Conservation (phyloP, 2,113 vertebrate species). For the Dendropsophus ebraccatus region DNA sequence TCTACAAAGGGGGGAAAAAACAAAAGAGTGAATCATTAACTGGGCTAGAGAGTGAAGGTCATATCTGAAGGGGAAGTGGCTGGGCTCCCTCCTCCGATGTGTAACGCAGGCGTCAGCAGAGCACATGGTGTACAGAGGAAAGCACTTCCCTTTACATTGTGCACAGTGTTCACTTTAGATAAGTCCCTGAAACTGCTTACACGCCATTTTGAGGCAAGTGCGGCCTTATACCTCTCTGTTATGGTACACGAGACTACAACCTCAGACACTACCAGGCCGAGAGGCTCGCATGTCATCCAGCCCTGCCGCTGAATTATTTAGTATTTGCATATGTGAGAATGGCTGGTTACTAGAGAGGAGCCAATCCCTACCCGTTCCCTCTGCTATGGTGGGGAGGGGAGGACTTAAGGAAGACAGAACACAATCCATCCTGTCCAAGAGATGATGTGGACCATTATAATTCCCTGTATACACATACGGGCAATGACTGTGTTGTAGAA, state of each 20-base stretch:
- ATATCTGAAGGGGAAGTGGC: slow-evolving; percentile 61
- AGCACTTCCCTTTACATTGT: slow-evolving; percentile 45
- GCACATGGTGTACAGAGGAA: slow-evolving; percentile 12
- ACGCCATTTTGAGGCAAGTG: neutral
- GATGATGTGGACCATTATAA: neutral
- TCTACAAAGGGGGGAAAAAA: neutral
- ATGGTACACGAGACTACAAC: neutral
- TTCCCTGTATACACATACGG: too few relatives aligned
- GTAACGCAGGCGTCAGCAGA: slow-evolving; percentile 34
- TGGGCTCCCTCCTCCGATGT: slow-evolving; percentile 58
- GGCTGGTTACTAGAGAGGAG: too few relatives aligned
- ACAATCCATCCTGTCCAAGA: neutral
- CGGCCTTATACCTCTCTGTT: neutral
- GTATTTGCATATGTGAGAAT: slow-evolving; percentile 1
- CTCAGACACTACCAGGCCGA: neutral
- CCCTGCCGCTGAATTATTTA: neutral
- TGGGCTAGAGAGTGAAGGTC: slow-evolving; percentile 67
- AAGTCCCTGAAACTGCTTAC: neutral
- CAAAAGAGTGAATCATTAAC: slow-evolving; percentile 28
- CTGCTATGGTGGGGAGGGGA: neutral
- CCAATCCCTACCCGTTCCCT: too few relatives aligned
- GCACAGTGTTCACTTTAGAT: slow-evolving; percentile 23
- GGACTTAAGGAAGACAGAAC: neutral
- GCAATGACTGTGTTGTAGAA: neutral
- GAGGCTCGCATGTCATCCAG: neutral